A percentile compares a stretch with the other conserved stretches of the same genome.
These are phyloP conservation scores for Micoletzkya japonica DNA, from an alignment of 2,888 invertebrate species.

Conservation along the genomic window DNA sequence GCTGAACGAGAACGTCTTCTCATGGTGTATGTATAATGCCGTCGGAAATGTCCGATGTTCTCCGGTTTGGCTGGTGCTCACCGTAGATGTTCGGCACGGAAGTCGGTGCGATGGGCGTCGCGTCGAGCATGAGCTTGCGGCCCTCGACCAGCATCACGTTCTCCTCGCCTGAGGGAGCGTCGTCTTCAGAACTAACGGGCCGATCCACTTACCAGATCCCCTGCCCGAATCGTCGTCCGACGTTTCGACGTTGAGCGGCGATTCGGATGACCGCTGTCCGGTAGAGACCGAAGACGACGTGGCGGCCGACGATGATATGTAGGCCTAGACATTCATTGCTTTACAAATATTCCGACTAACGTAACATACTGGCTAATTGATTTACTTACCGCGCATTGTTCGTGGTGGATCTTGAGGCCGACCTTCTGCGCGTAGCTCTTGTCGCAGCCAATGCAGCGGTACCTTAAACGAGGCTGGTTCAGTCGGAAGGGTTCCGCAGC, in stretches of 20 bases:
- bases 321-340: not conserved
- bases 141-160: conserved; percentile 28
- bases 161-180: conserved; percentile 25
- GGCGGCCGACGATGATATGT: conserved; percentile 12
- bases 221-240: conserved; percentile 33
- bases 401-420: conserved; percentile 59
- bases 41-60: not conserved
- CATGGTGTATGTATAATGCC: not conserved
- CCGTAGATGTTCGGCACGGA: conserved; percentile 25
- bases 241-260: conserved; percentile 34
- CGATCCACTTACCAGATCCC: not conserved
- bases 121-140: conserved; percentile 8
- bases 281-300: not conserved
- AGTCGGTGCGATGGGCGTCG: not conserved
- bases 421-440: conserved; percentile 59
- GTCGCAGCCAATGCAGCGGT: conserved; percentile 57
- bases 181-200: conserved; percentile 9
- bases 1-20: not conserved
- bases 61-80: not conserved
- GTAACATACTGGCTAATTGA: too few species aligned
- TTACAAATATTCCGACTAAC: not conserved
- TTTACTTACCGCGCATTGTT: conserved; percentile 48
- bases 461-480: conserved; percentile 36
- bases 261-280: conserved; percentile 24
- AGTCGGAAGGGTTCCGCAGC: conserved; percentile 25